phyloP scores from a whole-genome alignment of 2,113 vertebrate genomes.

The Gavialis gangeticus region DNA sequence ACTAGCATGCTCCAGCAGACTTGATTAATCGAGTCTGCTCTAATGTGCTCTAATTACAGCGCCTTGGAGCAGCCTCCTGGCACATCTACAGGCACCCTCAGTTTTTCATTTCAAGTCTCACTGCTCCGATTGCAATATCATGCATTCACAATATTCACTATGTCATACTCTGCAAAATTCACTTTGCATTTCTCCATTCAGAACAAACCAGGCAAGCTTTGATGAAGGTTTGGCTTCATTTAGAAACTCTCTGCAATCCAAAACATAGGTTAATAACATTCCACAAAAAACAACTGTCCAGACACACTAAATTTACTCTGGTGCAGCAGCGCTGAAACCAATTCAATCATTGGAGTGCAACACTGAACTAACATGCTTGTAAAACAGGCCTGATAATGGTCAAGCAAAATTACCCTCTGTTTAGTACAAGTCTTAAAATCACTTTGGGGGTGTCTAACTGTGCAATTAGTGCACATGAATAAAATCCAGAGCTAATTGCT shows the following conservation, averaged over 20 bases:
- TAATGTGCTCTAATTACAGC: too few species aligned
- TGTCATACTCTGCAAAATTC: background rate
- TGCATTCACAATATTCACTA: background rate
- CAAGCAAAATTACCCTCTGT: background rate
- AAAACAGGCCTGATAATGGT: background rate
- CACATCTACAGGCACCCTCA: too few species aligned
- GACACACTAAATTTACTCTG: background rate
- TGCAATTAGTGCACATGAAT: too few species aligned
- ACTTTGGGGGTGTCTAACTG: background rate
- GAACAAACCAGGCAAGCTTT: background rate
- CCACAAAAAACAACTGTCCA: background rate
- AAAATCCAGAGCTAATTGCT: too few species aligned
- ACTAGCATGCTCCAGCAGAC: too few species aligned
- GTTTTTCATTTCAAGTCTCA: too few species aligned
- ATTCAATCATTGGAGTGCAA: background rate
- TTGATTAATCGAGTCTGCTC: too few species aligned
- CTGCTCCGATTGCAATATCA: background rate
- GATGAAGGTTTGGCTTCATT: background rate
- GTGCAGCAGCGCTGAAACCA: background rate
- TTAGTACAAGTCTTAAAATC: background rate
- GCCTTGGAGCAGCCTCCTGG: too few species aligned
- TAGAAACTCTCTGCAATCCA: background rate
- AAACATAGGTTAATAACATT: background rate
- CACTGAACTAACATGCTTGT: background rate
- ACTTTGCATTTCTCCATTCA: background rate